Conservation (phyloP, 2,113 vertebrate genomes). For the Prochilodus magdalenae region DNA sequence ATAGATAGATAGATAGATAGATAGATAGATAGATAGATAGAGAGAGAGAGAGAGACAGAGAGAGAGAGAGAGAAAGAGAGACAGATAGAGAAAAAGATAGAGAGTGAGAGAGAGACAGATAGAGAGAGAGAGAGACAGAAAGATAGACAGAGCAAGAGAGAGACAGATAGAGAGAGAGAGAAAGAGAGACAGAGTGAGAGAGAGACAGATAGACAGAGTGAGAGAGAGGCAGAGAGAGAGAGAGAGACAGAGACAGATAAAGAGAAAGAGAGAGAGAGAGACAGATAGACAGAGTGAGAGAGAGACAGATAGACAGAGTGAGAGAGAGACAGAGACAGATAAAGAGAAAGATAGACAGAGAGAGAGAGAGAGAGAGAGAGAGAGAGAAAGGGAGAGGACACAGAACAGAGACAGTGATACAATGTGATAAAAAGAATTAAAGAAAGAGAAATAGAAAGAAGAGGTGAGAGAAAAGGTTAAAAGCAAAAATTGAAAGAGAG, state of each 20-base stretch:
- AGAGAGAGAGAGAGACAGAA: neutral
- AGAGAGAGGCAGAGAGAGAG: conserved; percentile 55
- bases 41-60: neutral
- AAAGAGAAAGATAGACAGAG: conserved; percentile 17
- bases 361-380: neutral
- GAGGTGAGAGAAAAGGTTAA: too few species aligned
- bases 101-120: conserved; percentile 53
- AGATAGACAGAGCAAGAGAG: neutral
- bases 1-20: neutral
- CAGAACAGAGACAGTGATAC: conserved; percentile 36
- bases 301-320: neutral
- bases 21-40: conserved; percentile 56
- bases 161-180: conserved; percentile 21
- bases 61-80: too few species aligned
- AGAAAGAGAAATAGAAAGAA: too few species aligned
- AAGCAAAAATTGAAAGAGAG: too few species aligned
- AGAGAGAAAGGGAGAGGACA: neutral
- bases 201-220: neutral
- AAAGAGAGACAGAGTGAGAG: neutral
- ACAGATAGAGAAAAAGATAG: neutral
- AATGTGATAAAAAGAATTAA: too few species aligned
- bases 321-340: neutral
- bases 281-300: neutral
- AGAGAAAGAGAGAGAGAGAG: conserved; percentile 17
- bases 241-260: neutral